Conservation (phyloP, 2,113 vertebrate genomes). For the Nanger granti region DNA sequence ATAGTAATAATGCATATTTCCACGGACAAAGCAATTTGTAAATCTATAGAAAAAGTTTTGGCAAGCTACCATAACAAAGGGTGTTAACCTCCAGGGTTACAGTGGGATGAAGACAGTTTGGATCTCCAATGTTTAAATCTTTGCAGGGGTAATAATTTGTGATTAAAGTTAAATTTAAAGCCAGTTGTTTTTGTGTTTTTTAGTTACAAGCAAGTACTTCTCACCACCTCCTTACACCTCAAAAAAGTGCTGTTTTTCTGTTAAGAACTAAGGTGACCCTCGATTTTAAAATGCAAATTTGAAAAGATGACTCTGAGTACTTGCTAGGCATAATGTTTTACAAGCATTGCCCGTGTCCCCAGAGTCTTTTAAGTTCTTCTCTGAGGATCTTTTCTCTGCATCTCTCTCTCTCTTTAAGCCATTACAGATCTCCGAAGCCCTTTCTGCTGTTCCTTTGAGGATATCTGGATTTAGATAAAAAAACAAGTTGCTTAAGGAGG, state of each 20-base stretch:
- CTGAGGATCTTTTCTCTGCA: not conserved
- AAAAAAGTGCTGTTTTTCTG: not conserved
- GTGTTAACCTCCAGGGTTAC: not conserved
- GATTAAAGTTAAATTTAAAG: conserved; percentile 20
- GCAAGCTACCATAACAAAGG: not conserved
- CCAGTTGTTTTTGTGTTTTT: not conserved
- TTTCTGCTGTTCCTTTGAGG: not conserved
- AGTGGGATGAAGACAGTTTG: not conserved
- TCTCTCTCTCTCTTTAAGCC: not conserved
- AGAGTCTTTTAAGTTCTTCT: not conserved
- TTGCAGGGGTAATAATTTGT: not conserved
- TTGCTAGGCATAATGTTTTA: not conserved
- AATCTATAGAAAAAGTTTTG: not conserved
- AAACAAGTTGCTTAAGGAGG: not conserved
- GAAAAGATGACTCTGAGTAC: not conserved
- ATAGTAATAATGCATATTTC: not conserved
- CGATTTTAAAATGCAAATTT: not conserved
- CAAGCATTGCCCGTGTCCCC: not conserved
- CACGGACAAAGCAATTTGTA: not conserved
- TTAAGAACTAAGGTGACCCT: not conserved
- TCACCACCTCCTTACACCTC: not conserved
- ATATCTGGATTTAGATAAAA: conserved; percentile 5
- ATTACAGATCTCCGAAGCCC: not conserved
- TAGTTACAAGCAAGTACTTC: not conserved
- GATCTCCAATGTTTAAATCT: not conserved